Percentiles rank a stretch among this genome's conserved stretches.
Conservation (phyloP, 2,797 vertebrate species). For the Danio kyathit region DNA sequence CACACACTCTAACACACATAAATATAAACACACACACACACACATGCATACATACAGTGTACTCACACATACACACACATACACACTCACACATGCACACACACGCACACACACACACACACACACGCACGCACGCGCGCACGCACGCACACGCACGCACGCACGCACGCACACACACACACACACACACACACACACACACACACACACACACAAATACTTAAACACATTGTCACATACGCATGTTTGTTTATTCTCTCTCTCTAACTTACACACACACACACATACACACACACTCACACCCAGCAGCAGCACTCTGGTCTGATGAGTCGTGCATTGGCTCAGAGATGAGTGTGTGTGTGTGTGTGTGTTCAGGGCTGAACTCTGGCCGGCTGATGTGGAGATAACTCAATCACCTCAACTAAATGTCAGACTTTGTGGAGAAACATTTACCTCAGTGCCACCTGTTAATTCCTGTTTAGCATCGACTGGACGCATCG, state of each 20-base stretch:
- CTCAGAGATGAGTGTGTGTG: slow-evolving; percentile 75
- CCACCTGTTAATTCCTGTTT: slow-evolving; percentile 62
- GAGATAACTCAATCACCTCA: slow-evolving; percentile 73
- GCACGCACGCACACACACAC: no score
- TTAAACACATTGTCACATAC: neutral
- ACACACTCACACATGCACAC: no score
- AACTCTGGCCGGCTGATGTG: slow-evolving; percentile 55
- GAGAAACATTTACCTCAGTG: slow-evolving; percentile 62
- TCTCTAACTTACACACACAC: neutral
- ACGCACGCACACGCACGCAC: no score
- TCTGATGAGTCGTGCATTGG: slow-evolving; percentile 74
- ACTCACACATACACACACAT: no score
- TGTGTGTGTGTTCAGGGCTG: slow-evolving; percentile 37
- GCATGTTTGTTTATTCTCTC: no score
- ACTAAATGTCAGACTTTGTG: slow-evolving; percentile 73
- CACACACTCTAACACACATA: no score
- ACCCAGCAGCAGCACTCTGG: slow-evolving; percentile 39
- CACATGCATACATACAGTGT: no score
- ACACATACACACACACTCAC: slow-evolving; percentile 5
- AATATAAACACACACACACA: no score
- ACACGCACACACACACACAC: no score
- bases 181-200: no score
- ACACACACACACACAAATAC: neutral
- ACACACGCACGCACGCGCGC: no score
- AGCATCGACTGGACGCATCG: slow-evolving; percentile 53